A percentile compares a stretch with the other conserved stretches of the same genome.
These are phyloP conservation scores for Nomada fabriciana DNA, from an alignment of 2,888 invertebrate species.

Conservation along the genomic window DNA sequence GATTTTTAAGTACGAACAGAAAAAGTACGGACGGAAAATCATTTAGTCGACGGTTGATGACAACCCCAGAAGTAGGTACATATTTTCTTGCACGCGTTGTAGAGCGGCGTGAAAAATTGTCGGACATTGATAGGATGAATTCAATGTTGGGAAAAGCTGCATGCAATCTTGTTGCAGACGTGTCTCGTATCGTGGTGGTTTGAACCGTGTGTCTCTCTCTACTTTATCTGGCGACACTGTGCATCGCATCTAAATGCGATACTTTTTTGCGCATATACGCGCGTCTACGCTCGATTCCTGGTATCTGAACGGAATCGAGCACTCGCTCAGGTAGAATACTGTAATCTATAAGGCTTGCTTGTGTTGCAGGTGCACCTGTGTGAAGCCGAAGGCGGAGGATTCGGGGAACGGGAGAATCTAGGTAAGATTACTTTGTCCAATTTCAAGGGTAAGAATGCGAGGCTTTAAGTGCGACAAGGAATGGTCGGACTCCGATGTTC, in stretches of 20 bases:
- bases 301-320: constrained; percentile 28
- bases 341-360: constrained; percentile 37
- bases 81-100: neutral
- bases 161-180: constrained; percentile 14
- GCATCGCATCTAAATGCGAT: constrained; percentile 35
- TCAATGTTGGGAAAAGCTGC: constrained; percentile 40
- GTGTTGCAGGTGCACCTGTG: constrained; percentile 72
- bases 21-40: too few relatives aligned
- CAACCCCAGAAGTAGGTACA: neutral
- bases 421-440: constrained; percentile 64
- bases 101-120: neutral
- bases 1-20: too few relatives aligned
- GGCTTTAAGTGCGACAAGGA: too few relatives aligned
- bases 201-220: neutral
- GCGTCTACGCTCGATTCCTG: constrained; percentile 25
- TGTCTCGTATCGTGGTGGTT: constrained; percentile 6
- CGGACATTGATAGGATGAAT: constrained; percentile 18
- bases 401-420: constrained; percentile 77
- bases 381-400: constrained; percentile 69
- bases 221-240: neutral
- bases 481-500: too few relatives aligned
- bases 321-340: constrained; percentile 23
- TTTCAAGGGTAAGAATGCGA: constrained; percentile 14
- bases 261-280: constrained; percentile 5
- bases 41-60: neutral